phyloP scores from a whole-genome alignment of 2,888 invertebrate genomes.

The Steromphala cineraria region DNA sequence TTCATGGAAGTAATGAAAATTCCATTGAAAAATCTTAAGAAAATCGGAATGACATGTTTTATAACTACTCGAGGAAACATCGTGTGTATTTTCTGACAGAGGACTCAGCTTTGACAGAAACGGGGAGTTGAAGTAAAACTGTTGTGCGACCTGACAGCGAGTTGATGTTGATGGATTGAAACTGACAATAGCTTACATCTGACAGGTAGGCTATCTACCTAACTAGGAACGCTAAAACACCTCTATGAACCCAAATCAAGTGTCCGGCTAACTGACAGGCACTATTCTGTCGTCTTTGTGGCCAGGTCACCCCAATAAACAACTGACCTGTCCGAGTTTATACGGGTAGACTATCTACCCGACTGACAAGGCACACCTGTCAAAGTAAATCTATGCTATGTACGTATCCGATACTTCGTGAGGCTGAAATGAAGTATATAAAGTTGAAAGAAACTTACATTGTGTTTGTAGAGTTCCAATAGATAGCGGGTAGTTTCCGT shows the following conservation, averaged over 20 bases:
- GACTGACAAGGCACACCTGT: background rate
- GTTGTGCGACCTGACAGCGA: no score
- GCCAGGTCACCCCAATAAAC: background rate
- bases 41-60: no score
- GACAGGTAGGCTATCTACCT: background rate
- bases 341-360: background rate
- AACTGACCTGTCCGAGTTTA: background rate
- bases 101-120: no score
- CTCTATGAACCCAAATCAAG: no score
- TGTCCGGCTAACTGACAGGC: background rate
- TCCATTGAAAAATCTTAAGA: no score
- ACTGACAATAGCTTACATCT: background rate
- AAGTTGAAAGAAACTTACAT: constrained; percentile 31
- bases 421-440: background rate
- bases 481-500: constrained; percentile 24
- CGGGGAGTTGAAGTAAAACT: no score
- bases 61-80: no score
- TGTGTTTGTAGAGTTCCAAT: constrained; percentile 34
- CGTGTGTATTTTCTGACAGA: no score
- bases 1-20: no score
- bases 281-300: background rate
- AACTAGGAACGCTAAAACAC: no score
- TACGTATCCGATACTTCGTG: background rate
- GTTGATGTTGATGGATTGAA: background rate
- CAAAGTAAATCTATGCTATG: background rate